phyloP scores from a whole-genome alignment of 2,797 vertebrate genomes.

The Rhodeus uyekii region DNA sequence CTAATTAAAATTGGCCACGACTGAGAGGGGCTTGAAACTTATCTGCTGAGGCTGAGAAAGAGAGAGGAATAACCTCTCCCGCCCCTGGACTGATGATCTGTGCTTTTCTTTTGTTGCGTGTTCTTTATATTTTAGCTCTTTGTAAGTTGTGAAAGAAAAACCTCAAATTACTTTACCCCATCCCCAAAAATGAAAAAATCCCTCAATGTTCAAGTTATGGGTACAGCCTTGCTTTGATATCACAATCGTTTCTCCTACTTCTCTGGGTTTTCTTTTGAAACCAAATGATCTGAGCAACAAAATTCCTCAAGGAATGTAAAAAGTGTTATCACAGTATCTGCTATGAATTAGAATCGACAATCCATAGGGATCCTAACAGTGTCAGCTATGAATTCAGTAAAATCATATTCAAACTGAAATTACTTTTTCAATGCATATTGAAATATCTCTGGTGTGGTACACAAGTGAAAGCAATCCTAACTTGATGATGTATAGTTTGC shows the following conservation, averaged over 20 bases:
- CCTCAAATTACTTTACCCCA: background rate
- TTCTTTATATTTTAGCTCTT: background rate
- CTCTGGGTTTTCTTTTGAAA: background rate
- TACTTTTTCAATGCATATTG: background rate
- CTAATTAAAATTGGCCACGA: conserved; percentile 17
- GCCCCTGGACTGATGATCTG: background rate
- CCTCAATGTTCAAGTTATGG: no score
- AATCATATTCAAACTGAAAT: background rate
- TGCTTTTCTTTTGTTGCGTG: background rate
- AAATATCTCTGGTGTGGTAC: background rate
- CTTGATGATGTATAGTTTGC: background rate
- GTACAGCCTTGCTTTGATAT: no score
- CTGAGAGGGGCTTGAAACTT: background rate
- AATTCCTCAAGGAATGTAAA: background rate
- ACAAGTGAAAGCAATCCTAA: background rate
- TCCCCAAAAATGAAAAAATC: no score
- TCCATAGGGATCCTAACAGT: background rate
- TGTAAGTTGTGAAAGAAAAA: background rate
- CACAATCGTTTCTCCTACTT: no score
- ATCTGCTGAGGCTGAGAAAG: background rate
- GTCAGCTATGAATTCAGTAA: background rate
- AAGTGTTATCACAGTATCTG: background rate
- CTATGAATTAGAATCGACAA: background rate
- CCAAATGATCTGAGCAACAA: background rate
- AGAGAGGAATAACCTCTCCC: background rate